Evolutionary conservation across 2,797 vertebrate genomes (phyloP), one percentile per base, ranked within the genome.

Genomic region (Protonibea diacanthus): DNA sequence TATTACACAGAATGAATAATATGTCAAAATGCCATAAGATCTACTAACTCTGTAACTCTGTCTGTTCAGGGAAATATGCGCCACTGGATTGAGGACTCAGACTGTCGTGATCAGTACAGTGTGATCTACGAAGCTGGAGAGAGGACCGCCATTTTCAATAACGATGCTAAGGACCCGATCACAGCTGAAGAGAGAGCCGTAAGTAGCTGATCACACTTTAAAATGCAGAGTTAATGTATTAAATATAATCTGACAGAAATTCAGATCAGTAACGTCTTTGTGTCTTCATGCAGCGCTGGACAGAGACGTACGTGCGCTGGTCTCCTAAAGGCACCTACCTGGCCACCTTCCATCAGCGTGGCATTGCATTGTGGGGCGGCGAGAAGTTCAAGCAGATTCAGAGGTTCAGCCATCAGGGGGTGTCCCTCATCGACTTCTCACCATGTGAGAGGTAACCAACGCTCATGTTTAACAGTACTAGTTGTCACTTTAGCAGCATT

Each of bases 321-420:
- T 99, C 98, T 74, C 97, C 97, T 0, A 98, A 96, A 92, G 98
- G 98, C 21, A 99, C 97, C 51, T 99, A 99, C 91, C 84, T 99
- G 89, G 97, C 97, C 17, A 99, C 98, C 0, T 99, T 99, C 87
- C 98, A 99, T 75, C 98, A 99, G 80, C 94, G 97, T 45, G 98
- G 98, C 86, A 99, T 99, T 0, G 98, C 98, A 0, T 91, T 99
- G 64, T 99, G 98, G 98, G 98, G 98, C 1, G 98, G 98, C 20
- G 98, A 99, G 94, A 98, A 98, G 65, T 99, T 99, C 94, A 99
- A 99, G 74, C 98, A 99, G 93, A 99, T 99, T 59, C 98, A 99
- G 89, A 96, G 97, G 77, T 99, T 99, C 89, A 97, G 97, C 88
- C 98, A 99, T 86, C 97, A 96, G 78, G 98, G 98, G 0, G 98